Percentiles rank a stretch among this genome's conserved stretches.
Evolutionary conservation across 2,797 vertebrate species (phyloP).

Genomic region (Pogonophryne albipinna): DNA sequence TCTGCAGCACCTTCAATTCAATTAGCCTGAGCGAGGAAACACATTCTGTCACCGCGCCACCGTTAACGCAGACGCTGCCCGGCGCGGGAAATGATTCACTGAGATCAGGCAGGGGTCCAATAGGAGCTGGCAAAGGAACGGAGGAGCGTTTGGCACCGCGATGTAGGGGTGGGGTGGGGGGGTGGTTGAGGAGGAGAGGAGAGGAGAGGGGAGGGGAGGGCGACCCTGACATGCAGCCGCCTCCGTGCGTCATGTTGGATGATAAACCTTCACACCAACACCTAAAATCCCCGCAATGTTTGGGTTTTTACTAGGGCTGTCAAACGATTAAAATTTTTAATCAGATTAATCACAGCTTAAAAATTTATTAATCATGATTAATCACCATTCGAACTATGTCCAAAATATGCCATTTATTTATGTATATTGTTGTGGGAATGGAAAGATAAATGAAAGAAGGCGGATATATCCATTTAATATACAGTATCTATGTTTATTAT

Average conservation of each 20-base stretch:
- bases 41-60: constrained; percentile 46
- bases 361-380: too few relatives aligned
- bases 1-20: constrained; percentile 61
- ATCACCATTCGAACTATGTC: too few relatives aligned
- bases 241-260: constrained; percentile 35
- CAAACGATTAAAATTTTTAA: too few relatives aligned
- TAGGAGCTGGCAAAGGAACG: constrained; percentile 52
- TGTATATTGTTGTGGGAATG: too few relatives aligned
- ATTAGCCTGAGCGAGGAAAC: constrained; percentile 65
- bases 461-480: too few relatives aligned
- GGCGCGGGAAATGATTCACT: constrained; percentile 58
- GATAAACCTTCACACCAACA: constrained; percentile 38
- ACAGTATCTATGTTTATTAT: too few relatives aligned
- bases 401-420: too few relatives aligned
- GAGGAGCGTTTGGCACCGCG: constrained; percentile 26
- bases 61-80: constrained; percentile 29
- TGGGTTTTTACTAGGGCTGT: not conserved
- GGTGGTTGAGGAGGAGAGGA: not conserved
- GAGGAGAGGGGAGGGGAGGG: not conserved
- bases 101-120: constrained; percentile 53
- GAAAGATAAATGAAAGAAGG: too few relatives aligned
- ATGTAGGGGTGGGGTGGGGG: not conserved
- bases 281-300: not conserved
- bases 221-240: constrained; percentile 54
- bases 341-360: too few relatives aligned